Base-by-base conservation (phyloP, 2,797 vertebrate genomes). In the Oryzias dopingdopingensis region DNA sequence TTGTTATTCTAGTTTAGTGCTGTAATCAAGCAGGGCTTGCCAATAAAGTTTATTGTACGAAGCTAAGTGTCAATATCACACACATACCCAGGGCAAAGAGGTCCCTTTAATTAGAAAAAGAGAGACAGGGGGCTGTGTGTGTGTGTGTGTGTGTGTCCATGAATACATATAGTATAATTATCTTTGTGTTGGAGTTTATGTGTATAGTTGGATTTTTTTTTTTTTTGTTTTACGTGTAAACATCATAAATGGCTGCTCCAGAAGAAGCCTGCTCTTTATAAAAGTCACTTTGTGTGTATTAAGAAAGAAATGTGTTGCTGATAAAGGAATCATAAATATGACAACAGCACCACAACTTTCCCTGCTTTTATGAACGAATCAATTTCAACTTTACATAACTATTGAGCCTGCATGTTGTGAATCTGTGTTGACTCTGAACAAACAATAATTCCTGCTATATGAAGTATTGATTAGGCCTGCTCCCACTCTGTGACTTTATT, bases 1-100 rank as follows among this genome's bases (percentile, higher is more conserved):
- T 97, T 96, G 95, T 96, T 97, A 97, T 97, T 98, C 94, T 93
- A 91, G 87, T 93, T 91, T 93, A 96, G 95, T 95, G 86, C 91
- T 91, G 83, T 93, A 92, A 95, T 96, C 95, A 96, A 95, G 94
- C 94, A 93, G 93, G 93, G 93, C 92, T 96, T 97, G 95, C 97
- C 96, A 96, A 97, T 98, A 96, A 96, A 97, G 95, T 98, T 97
- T 98, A 96, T 97, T 95, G 96, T 97, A 93, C 88, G 92, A 91
- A 94, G 93, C 94, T 92, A 94, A 95, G 94, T 97, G 96, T 99
- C 96, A 96, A 97, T 99, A 97, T 94, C 94, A 92, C 90, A 90
- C 92, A 93, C 93, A 94, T 93, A 94, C 93, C 93, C 93, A 50
- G 88, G 94, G 94, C 92, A 91, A 89, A 85, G 84, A 87, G 94